These are phyloP conservation scores for Antrozous pallidus DNA, from an alignment of 2,797 vertebrate species.

Conservation along the genomic window DNA sequence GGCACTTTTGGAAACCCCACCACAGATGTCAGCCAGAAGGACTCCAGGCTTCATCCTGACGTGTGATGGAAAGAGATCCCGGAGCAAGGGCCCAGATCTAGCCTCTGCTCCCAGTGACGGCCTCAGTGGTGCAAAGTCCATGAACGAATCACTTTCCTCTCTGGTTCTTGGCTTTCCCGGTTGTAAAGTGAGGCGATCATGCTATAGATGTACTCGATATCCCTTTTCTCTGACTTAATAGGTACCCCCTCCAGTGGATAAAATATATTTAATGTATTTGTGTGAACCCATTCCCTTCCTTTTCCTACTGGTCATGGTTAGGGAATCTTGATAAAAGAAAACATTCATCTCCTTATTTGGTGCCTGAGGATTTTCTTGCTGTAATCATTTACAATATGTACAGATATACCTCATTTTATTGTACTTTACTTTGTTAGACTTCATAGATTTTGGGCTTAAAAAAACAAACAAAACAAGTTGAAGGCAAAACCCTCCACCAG, in stretches of 20 bases:
- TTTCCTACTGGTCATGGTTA: background rate
- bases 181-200: background rate
- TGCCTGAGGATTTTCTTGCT: background rate
- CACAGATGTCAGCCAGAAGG: background rate
- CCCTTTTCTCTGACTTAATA: background rate
- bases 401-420: background rate
- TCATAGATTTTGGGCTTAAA: background rate
- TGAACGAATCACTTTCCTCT: background rate
- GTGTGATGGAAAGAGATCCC: background rate
- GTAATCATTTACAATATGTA: background rate
- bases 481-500: background rate
- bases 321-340: background rate
- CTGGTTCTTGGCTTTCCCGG: background rate
- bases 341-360: background rate
- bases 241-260: background rate
- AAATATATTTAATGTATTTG: background rate
- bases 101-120: background rate
- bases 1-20: background rate
- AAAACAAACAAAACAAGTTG: too few species aligned
- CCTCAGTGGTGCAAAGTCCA: background rate
- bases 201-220: background rate
- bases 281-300: background rate
- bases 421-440: background rate
- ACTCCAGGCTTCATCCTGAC: background rate
- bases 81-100: background rate